These are phyloP conservation scores for Corvus hawaiiensis DNA, from an alignment of 2,113 vertebrate species.

Conservation along the genomic window DNA sequence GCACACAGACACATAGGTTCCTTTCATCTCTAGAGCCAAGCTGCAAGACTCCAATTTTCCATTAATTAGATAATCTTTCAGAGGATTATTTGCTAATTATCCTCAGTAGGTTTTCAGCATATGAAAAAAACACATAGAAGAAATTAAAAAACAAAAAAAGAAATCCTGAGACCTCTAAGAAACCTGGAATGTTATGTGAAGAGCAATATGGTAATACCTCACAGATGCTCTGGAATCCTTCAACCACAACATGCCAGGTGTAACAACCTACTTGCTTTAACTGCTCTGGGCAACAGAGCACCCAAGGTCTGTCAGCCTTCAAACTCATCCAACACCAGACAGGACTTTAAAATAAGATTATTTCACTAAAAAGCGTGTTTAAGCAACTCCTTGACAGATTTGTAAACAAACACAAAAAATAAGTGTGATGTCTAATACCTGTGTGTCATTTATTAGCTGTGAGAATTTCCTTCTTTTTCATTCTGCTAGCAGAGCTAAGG, in stretches of 20 bases:
- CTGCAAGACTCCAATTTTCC: not conserved
- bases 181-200: not conserved
- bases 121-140: not conserved
- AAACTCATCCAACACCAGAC: not conserved
- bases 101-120: not conserved
- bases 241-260: not conserved
- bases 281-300: not conserved
- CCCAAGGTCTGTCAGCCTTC: not conserved
- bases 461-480: not conserved
- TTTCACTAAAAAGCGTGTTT: not conserved
- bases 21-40: conserved; percentile 12
- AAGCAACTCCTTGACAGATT: not conserved
- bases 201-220: not conserved
- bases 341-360: not conserved
- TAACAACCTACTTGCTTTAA: not conserved
- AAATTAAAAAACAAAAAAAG: not conserved
- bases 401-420: not conserved
- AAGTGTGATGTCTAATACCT: not conserved
- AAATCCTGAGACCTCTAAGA: not conserved
- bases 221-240: not conserved
- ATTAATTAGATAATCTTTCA: conserved; percentile 26
- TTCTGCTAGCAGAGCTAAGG: not conserved
- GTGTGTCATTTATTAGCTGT: not conserved
- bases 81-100: conserved; percentile 11
- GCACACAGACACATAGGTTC: not conserved